Base-by-base conservation (phyloP, 2,888 invertebrate species). In the Thereva nobilitata region DNA sequence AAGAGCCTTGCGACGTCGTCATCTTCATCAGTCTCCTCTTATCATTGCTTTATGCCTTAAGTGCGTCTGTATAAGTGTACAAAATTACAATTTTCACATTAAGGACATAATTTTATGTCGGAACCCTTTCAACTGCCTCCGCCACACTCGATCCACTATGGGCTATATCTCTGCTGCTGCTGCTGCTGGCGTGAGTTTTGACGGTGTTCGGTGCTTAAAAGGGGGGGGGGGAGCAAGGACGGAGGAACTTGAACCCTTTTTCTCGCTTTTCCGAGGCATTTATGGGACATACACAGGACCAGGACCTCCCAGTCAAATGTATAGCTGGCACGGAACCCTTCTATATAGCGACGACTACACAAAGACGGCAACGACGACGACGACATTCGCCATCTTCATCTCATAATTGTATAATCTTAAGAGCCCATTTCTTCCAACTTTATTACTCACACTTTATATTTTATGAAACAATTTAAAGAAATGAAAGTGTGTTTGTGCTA, bases 51-150 rank as follows among this genome's bases (percentile, higher is more conserved):
- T 59, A 8, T 49, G 49, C 23, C 23, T 23, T 38, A 47, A 23
- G 38, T n/a, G 12, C 12, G 47, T 47, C 34, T 56, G 59, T 59
- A 42, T 34, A 7, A 49, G 59, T 40, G 49, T 41, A 38, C 59
- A 49, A 78, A 79, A 79, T 79, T 80, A 79, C 75, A 78, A 79
- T 77, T 78, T 77, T 73, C 73, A 71, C 79, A 74, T 77, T 72
- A 75, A 75, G 74, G 75, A 79, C 77, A 78, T 78, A 77, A 79
- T 79, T 79, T 74, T 74, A 77, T 76, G 73, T 74, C 54, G 54
- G 57, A 67, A 71, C 69, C 68, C 70, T 70, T 70, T 69, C 70
- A 71, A 68, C 70, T 71, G 71, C 70, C 54, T 23, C 23, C 23
- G 23, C 23, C 23, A 23, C 23, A 23, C 23, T 23, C 23, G 23